Percentiles rank a stretch among this genome's conserved stretches.
phyloP scores from a whole-genome alignment of 2,113 vertebrate species.

The Poeciliopsis retropinna region DNA sequence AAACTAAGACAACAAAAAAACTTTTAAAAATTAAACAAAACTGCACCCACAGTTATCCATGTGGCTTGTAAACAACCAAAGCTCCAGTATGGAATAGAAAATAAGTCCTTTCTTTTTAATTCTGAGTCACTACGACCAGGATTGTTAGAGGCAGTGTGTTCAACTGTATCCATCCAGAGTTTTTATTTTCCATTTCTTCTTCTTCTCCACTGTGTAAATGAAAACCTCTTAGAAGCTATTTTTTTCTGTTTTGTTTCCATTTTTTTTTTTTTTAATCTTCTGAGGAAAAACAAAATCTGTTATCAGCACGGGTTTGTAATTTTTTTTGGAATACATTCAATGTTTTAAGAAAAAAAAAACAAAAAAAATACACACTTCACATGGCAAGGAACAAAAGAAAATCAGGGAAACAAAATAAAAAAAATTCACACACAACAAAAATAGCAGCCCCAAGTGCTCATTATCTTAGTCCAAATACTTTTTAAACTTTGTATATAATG shows the following conservation, averaged over 20 bases:
- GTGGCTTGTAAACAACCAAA: conserved; percentile 86
- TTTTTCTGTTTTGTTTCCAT: conserved; percentile 72
- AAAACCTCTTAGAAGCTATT: conserved; percentile 58
- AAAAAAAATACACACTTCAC: conserved; percentile 77
- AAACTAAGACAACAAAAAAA: conserved; percentile 13
- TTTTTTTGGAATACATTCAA: conserved; percentile 85
- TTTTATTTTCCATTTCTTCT: conserved; percentile 60
- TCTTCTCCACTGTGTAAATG: conserved; percentile 58
- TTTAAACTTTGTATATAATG: conserved; percentile 84
- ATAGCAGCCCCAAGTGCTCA: conserved; percentile 86
- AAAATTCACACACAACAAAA: conserved; percentile 66
- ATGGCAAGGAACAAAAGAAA: conserved; percentile 77
- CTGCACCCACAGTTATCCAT: conserved; percentile 80
- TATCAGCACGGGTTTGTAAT: conserved; percentile 78
- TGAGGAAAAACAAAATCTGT: conserved; percentile 72
- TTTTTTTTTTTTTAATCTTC: conserved; percentile 80
- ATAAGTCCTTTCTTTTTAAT: conserved; percentile 71
- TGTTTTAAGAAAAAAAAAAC: conserved; percentile 77
- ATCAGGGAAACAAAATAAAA: conserved; percentile 42
- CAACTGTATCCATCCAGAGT: conserved; percentile 73
- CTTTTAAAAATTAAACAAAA: conserved; percentile 47
- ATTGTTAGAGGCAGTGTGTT: conserved; percentile 85
- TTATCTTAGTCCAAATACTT: conserved; percentile 85
- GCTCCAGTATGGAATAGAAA: conserved; percentile 84
- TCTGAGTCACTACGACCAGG: conserved; percentile 80